Evolutionary conservation across 2,113 vertebrate genomes (phyloP).

Genomic region (Phyllopteryx taeniolatus): DNA sequence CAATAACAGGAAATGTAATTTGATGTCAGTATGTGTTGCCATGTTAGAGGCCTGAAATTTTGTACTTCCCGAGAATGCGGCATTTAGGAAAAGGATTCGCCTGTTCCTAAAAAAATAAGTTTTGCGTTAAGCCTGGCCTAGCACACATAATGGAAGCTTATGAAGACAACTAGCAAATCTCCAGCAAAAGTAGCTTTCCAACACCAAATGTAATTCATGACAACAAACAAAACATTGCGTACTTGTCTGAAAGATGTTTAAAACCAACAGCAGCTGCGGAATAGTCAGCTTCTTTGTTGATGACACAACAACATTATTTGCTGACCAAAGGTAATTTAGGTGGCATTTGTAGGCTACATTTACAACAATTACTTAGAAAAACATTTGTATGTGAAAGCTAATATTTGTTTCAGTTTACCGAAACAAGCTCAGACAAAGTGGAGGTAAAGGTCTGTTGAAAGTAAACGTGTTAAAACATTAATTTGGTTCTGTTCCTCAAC

Average conservation of each 20-base stretch:
- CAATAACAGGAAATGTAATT: too few species aligned
- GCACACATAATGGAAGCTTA: too few species aligned
- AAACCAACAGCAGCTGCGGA: not conserved
- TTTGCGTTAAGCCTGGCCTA: too few species aligned
- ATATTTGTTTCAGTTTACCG: not conserved
- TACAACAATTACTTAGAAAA: not conserved
- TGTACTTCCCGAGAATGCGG: too few species aligned
- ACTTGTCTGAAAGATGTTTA: not conserved
- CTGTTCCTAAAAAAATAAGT: too few species aligned
- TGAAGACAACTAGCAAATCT: too few species aligned
- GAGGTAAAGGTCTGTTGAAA: not conserved
- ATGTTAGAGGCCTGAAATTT: too few species aligned
- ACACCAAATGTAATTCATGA: not conserved
- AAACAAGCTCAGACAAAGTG: conserved; percentile 2
- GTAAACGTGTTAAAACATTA: not conserved
- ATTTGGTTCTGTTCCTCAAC: not conserved
- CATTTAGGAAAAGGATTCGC: too few species aligned
- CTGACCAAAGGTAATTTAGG: not conserved
- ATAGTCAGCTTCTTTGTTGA: not conserved
- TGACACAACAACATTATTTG: not conserved
- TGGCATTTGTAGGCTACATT: not conserved
- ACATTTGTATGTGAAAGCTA: not conserved
- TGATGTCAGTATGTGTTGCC: too few species aligned
- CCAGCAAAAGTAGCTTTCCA: too few species aligned
- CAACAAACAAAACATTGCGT: not conserved